Base-by-base conservation (phyloP, 2,797 vertebrate genomes). In the Ctenopoma kingsleyae region DNA sequence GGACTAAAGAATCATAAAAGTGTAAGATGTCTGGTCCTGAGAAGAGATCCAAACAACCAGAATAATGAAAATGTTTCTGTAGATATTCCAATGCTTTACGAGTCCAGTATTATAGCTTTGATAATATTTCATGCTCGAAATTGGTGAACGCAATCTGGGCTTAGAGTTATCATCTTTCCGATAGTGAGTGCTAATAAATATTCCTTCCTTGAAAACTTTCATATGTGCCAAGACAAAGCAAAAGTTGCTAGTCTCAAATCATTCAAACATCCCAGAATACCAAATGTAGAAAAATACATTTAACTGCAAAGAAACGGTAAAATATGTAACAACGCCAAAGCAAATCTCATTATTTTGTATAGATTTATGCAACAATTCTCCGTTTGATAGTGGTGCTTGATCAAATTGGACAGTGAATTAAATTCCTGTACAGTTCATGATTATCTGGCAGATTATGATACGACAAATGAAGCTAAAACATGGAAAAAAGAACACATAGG, bases 111-210 rank as follows among this genome's bases (percentile, higher is more conserved):
- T 43, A 43, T 30, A 40, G 3, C 35, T 62, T 56, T 52, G 11
- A 69, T 56, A 22, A 69, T 53, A 71, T 70, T 65, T 51, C 35
- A 57, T 52, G 6, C 22, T 73, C 3, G 3, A 20, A 83, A 19
- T 17, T 44, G 41, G 19, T 63, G 27, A 62, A 67, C 7, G 43
- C 16, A n/a, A 25, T 65, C 53, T 58, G 56, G 56, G 19, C 25
- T 77, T 25, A 47, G 16, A 40, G 27, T 58, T 64, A 19, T 62
- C 0, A 25, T 62, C 60, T 51, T 59, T 67, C 58, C 44, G 66
- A 66, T 63, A 16, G 11, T 78, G 74, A 74, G 67, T 80, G 81
- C 75, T 78, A 69, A 83, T 77, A 78, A 86, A 82, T 85, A 82
- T 71, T 67, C 11, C n/a, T 66, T 72, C 64, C 16, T 61, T 71